Percentiles rank a stretch among this genome's conserved stretches.
phyloP scores from a whole-genome alignment of 2,113 vertebrate genomes.

The Serilophus lunatus region DNA sequence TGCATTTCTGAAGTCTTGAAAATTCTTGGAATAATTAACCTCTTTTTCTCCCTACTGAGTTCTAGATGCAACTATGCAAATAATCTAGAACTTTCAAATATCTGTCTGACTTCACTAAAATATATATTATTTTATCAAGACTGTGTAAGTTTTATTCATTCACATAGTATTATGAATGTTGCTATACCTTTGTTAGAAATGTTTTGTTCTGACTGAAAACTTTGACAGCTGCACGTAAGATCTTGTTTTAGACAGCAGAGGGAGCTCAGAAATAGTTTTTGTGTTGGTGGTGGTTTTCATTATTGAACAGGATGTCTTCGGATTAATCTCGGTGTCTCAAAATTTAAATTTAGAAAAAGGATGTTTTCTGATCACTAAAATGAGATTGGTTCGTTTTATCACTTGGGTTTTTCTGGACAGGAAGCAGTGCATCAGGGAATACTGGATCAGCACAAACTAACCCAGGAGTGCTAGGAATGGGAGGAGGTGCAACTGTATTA shows the following conservation, averaged over 20 bases:
- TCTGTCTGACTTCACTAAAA: neutral
- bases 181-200: neutral
- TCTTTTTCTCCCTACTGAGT: neutral
- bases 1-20: neutral
- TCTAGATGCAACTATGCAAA: neutral
- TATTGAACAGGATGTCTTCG: neutral
- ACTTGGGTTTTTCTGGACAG: slow-evolving; percentile 40
- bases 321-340: neutral
- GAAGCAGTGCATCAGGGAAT: slow-evolving; percentile 72
- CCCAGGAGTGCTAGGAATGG: slow-evolving; percentile 78
- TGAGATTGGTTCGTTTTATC: neutral
- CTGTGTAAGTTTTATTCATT: neutral
- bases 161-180: neutral
- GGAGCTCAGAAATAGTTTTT: slow-evolving; percentile 20
- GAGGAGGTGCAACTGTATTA: slow-evolving; percentile 83
- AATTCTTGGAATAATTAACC: neutral
- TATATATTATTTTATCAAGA: neutral
- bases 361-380: neutral
- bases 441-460: slow-evolving; percentile 79
- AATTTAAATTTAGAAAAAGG: neutral
- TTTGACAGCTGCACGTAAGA: neutral
- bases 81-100: neutral
- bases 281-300: neutral
- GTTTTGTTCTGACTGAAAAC: neutral
- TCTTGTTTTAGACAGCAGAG: neutral